Percentiles rank a stretch among this genome's conserved stretches.
These are phyloP conservation scores for Barnardius zonarius DNA, from an alignment of 2,113 vertebrate species.

Conservation along the genomic window DNA sequence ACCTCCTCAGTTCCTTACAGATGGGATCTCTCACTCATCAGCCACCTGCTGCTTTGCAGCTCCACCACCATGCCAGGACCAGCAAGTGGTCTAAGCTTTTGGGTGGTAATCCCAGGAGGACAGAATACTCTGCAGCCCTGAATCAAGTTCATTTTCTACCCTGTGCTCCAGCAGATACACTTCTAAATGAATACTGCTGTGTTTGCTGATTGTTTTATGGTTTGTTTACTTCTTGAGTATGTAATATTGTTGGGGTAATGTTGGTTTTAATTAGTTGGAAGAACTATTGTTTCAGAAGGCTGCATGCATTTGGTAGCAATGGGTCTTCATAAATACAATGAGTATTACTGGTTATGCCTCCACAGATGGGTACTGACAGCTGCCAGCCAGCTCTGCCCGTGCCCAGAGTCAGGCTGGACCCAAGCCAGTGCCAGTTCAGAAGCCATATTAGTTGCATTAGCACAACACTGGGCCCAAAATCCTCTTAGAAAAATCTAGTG, in stretches of 20 bases:
- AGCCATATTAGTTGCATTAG: not conserved
- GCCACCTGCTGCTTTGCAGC: not conserved
- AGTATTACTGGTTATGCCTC: not conserved
- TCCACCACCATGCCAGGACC: not conserved
- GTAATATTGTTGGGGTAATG: slow-evolving; percentile 6
- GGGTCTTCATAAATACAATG: not conserved
- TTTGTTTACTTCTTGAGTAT: slow-evolving; percentile 48
- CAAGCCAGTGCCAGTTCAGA: not conserved
- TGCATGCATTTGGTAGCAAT: slow-evolving; percentile 29
- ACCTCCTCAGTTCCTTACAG: not conserved
- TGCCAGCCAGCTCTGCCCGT: slow-evolving; percentile 26
- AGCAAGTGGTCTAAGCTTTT: not conserved
- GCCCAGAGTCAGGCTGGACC: not conserved
- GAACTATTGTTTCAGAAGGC: slow-evolving; percentile 54
- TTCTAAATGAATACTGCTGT: slow-evolving; percentile 40
- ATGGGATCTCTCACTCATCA: not conserved
- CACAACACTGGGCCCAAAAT: not conserved
- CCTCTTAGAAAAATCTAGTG: not conserved
- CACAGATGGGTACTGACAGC: slow-evolving; percentile 46
- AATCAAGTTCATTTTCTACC: not conserved
- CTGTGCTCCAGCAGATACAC: not conserved
- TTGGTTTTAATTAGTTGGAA: slow-evolving; percentile 53
- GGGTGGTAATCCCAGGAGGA: not conserved
- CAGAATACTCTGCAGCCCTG: not conserved
- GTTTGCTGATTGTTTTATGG: slow-evolving; percentile 46